Base-by-base conservation (phyloP, 2,113 vertebrate genomes). In the Chunga burmeisteri region DNA sequence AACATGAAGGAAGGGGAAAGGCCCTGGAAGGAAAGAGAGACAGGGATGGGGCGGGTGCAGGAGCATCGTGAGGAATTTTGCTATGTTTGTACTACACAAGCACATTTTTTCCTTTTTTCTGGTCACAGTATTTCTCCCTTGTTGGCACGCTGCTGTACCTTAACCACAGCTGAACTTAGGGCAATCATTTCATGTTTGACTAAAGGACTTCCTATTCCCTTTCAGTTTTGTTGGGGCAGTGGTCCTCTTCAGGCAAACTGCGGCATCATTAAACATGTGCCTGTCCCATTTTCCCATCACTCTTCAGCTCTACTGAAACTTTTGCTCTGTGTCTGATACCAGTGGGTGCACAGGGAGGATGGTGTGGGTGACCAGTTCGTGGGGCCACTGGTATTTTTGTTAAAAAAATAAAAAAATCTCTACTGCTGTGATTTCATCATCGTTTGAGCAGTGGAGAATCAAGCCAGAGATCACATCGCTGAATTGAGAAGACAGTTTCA, bases 291-390 rank as follows among this genome's bases (percentile, higher is more conserved):
- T 80, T 34, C 38, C 29, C 5, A 9, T 55, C n/a, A 32, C 19
- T 83, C 42, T 86, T 47, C 4, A 50, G 40, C 17, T 55, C 32
- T 62, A 3, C n/a, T 72, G 75, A 44, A 79, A 56, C 14, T 66
- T 91, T 47, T 26, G 10, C 52, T 23, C 5, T 2, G 16, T 36
- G 52, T 74, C 49, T 42, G 30, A 10, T 34, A 47, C 6, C 46
- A 26, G 1, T 21, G 34, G 8, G 7, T 40, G 16, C 10, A n/a
- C 0, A 2, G 50, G 1, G 4, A 44, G 17, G 18, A 47, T 22
- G 12, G 10, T 25, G 16, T 14, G 21, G 21, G 25, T 63, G 21
- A 14, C 22, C 3, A 2, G 22, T 73, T 88, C 2, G 2, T 14
- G 22, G 78, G 66, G 19, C 16, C 49, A 20, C 3, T 11, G 25